Base-by-base conservation (phyloP, 1,140 invertebrate genomes). In the Samia ricini region DNA sequence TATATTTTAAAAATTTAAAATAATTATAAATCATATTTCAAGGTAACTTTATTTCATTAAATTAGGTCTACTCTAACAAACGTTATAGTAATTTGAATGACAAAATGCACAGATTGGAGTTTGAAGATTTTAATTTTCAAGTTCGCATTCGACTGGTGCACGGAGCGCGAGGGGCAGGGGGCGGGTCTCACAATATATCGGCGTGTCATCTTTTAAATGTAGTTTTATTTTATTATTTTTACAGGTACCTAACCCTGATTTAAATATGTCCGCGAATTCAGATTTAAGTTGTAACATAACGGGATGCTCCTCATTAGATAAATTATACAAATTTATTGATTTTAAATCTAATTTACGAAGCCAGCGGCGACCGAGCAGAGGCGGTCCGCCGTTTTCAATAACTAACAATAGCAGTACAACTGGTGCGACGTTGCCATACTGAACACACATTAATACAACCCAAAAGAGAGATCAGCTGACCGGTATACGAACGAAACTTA, bases 121-220 rank as follows among this genome's bases (percentile, higher is more conserved):
- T n/a, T n/a, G n/a, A n/a, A n/a, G n/a, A n/a, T n/a, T n/a, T n/a
- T n/a, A n/a, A n/a, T n/a, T 50, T 4, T 72, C 60, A 10, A 76
- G 48, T 26, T 74, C 69, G 8, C 57, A 19, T 36, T 71, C 69
- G 0, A 74, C 69, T 3, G 60, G 54, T 21, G 66, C 56, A 18
- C 60, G 59, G 24, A 77, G 61, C n/a, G 74, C 74, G 19, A 73
- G 56, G 12, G 71, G 74, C 8, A 75, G 33, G 15, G 59, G 61
- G 4, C 73, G 55, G 2, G 68, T 56, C 61, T 68, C 69, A 29
- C 70, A 59, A 60, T 69, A 70, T 10, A 70, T 59, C 2, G 72
- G 68, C 12, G 21, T 56, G 2, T 10, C 22, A 15, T 56, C 54
- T 20, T 49, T 49, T 49, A 49, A 49, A 49, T 49, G 12, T 49